Base-by-base conservation (phyloP, 2,797 vertebrate species). In the Cottoperca gobio region DNA sequence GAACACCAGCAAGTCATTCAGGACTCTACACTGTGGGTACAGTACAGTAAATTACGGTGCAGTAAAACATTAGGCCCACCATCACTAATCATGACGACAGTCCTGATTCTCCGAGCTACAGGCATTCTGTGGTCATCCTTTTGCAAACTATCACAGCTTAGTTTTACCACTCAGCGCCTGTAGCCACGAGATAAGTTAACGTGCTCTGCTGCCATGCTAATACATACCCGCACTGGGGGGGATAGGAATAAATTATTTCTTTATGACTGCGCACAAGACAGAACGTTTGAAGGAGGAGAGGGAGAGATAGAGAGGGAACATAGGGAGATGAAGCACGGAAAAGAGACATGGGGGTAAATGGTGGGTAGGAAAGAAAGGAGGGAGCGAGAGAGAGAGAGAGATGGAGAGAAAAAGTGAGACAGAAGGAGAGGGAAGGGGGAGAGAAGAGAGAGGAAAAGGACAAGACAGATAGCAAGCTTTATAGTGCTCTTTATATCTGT, bases 141-240 rank as follows among this genome's bases (percentile, higher is more conserved):
- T 86, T 91, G 83, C 88, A 92, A 90, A 92, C 87, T 83, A 92
- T 93, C 89, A 86, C 83, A 88, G 91, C 89, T 94, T 90, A 89
- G 90, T 92, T 91, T 91, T 90, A 90, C 82, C 80, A 86, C 82
- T 88, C 67, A 3, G 73, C 2, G 92, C 81, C 94, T 94, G 93
- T 89, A 83, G 90, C 88, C 24, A 42, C 9, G 76, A 93, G 93
- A 95, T 94, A 94, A 94, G 92, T 94, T 85, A 92, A 92, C 87
- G 70, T 86, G 88, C 84, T 92, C 86, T 81, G 71, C 85, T 84
- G 86, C 85, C 84, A 89, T 86, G 87, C 88, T 89, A 92, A 93
- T 89, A 87, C 84, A 73, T 76, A 86, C 80, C 82, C 73, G 69
- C 81, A 69, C 79, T 79, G 64, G 65, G 73, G n/a, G 85, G 81